Conservation (phyloP, 2,113 vertebrate species). For the Acrocephalus kingi region DNA sequence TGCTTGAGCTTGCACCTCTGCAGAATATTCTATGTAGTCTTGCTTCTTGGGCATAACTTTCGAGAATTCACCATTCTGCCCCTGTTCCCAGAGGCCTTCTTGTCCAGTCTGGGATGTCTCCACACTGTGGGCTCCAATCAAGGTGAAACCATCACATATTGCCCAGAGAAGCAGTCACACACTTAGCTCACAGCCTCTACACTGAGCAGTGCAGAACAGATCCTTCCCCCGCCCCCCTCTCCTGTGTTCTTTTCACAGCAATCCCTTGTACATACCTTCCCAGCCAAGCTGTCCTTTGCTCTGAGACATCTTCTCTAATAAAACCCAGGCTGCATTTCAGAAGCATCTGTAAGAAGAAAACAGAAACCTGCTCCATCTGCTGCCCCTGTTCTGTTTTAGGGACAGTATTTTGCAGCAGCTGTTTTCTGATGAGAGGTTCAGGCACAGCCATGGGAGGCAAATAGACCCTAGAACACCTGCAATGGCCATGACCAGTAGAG, state of each 20-base stretch:
- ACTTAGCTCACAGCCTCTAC: not conserved
- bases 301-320: not conserved
- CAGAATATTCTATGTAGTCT: not conserved
- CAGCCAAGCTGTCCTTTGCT: not conserved
- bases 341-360: not conserved
- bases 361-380: not conserved
- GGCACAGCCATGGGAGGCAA: not conserved
- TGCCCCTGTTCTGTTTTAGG: not conserved
- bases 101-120: not conserved
- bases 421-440: not conserved
- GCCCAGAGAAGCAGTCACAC: too few relatives aligned
- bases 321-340: not conserved
- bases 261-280: not conserved
- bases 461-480: not conserved
- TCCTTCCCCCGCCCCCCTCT: rapidly evolving
- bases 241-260: rapidly evolving
- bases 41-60: not conserved
- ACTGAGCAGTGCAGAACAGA: not conserved
- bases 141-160: not conserved
- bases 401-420: not conserved
- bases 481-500: not conserved
- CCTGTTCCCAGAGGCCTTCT: not conserved
- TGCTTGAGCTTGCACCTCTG: not conserved
- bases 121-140: rapidly evolving
- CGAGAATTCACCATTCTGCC: not conserved